Conservation (phyloP, 2,888 invertebrate genomes). For the Gryllus longicercus region DNA sequence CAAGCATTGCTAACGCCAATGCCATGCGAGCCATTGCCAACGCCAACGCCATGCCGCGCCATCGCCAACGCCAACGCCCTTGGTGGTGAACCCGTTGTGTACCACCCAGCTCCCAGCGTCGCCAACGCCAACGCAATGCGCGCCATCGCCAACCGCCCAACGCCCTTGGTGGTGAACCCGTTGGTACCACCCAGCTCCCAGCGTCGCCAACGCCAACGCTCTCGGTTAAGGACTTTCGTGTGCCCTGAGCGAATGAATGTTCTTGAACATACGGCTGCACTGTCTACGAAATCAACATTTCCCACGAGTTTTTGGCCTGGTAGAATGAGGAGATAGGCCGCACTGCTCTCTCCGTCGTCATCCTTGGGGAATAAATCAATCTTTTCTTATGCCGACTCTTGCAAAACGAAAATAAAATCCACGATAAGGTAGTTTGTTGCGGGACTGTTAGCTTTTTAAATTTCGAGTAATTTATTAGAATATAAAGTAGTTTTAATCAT, state of each 20-base stretch:
- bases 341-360: constrained; percentile 17
- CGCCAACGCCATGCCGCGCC: background rate
- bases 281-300: background rate
- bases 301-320: background rate
- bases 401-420: background rate
- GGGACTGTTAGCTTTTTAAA: background rate
- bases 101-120: background rate
- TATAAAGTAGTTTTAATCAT: too few relatives aligned
- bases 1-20: background rate
- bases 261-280: background rate
- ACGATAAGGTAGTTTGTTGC: background rate
- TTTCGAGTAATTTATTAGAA: background rate
- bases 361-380: background rate
- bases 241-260: background rate
- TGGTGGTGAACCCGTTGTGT: background rate
- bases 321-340: background rate
- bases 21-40: background rate
- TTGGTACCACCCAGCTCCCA: background rate
- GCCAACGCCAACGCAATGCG: background rate
- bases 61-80: background rate
- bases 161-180: background rate
- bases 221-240: background rate
- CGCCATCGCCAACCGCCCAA: background rate
- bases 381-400: background rate
- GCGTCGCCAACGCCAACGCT: background rate